A percentile compares a stretch with the other conserved stretches of the same genome.
Evolutionary conservation across 2,888 invertebrate species (phyloP).

Genomic region (Drosophila heteroneura): DNA sequence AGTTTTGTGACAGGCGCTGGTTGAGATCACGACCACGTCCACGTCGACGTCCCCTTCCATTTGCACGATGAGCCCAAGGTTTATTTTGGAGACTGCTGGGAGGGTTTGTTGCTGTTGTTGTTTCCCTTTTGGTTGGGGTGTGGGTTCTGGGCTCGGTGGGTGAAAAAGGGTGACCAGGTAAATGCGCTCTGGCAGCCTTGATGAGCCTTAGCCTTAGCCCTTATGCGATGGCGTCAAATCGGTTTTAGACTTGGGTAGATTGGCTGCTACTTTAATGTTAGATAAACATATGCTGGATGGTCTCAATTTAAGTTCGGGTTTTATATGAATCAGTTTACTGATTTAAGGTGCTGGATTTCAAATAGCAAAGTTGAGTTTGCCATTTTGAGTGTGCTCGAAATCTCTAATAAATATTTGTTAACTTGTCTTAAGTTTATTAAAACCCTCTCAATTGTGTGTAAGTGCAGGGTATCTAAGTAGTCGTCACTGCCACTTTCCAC

Average conservation of each 20-base stretch:
- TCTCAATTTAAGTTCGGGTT: neutral
- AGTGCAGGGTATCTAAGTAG: constrained; percentile 22
- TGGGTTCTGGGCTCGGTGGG: constrained; percentile 49
- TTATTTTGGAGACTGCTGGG: constrained; percentile 12
- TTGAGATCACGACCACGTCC: constrained; percentile 31
- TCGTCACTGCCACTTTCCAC: neutral
- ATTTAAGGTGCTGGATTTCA: neutral
- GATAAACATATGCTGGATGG: neutral
- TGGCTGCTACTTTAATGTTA: neutral
- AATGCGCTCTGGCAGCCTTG: constrained; percentile 54
- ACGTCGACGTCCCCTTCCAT: constrained; percentile 27
- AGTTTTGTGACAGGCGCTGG: constrained; percentile 74
- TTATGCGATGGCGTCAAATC: constrained; percentile 21
- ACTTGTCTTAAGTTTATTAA: neutral
- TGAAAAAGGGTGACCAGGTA: constrained; percentile 79
- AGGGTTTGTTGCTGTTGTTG: neutral
- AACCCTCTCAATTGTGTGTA: neutral
- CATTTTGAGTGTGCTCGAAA: neutral
- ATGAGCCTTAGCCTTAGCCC: constrained; percentile 21
- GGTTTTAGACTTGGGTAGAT: neutral
- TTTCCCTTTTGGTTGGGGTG: neutral
- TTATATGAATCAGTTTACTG: too few species aligned
- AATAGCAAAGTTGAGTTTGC: neutral
- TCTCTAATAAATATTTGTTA: neutral
- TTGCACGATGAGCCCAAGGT: neutral